Evolutionary conservation across 1,140 invertebrate species (phyloP), one percentile per base, ranked within the genome.

Genomic region (Aphidius gifuensis): DNA sequence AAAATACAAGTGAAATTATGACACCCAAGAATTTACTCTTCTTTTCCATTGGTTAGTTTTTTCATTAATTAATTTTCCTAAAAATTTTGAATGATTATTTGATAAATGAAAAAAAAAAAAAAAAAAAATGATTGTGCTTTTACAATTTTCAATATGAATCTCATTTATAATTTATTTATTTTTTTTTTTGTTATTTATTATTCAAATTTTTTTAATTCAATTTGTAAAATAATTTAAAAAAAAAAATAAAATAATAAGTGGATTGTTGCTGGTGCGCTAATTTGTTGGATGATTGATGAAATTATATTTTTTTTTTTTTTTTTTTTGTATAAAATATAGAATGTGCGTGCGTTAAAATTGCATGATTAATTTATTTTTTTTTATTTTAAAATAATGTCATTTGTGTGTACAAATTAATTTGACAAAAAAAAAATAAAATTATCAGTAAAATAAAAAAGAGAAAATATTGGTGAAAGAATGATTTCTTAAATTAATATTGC

Each of bases 301-400:
- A 32, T 32, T 32, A 16, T 16, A 16, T 32, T 32, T 1, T 32
- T 32, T 3, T 32, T 32, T 1, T 32, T 32, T 3, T 32, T 32
- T 32, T 32, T 32, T 32, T 32, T 32, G 1, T 32, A 32, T 32
- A 32, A 32, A 32, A 32, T 32, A 3, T 32, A 39, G 45, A 38
- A 54, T 21, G 53, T 65, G 59, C 64, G 58, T 63, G 64, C 55
- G 45, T 60, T 40, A 63, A 42, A 61, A 68, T 68, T 64, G 65
- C 65, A 44, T 65, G 62, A 51, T 66, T 66, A 69, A 61, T 42
- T 61, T 49, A 40, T 38, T 38, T 53, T 53, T 53, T 32, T 53
- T 53, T 44, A 2, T 11, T 44, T 11, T 32, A 3, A 3, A 3
- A 32, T 32, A 32, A 32, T 32, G 23, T 32, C 23, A 32, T 32